phyloP scores from a whole-genome alignment of 2,888 invertebrate genomes.

The Pseudococcus longispinus region DNA sequence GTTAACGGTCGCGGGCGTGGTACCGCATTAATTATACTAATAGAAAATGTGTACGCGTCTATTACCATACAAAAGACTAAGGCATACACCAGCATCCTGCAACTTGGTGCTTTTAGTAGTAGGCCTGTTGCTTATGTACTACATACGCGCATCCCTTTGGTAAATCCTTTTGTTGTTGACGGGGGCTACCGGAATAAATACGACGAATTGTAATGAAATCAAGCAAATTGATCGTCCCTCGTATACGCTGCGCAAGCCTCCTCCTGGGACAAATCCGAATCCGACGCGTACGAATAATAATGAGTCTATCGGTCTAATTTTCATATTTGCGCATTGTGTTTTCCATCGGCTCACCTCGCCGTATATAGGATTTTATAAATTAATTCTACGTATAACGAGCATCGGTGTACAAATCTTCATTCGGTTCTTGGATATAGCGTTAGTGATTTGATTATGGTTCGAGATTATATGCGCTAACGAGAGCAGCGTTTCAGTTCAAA shows the following conservation, averaged over 20 bases:
- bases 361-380: background rate
- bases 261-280: slow-evolving; percentile 16
- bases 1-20: slow-evolving; percentile 4
- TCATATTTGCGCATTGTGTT: slow-evolving; percentile 39
- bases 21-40: slow-evolving; percentile 54
- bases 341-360: background rate
- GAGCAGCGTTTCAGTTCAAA: background rate
- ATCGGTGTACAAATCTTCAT: background rate
- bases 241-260: background rate
- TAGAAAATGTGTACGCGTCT: slow-evolving; percentile 29
- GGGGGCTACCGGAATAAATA: slow-evolving; percentile 1
- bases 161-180: slow-evolving; percentile 38
- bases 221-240: slow-evolving; percentile 36
- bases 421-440: background rate
- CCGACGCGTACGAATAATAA: slow-evolving; percentile 20
- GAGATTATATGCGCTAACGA: background rate
- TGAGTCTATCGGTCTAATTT: slow-evolving; percentile 40
- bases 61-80: slow-evolving; percentile 11
- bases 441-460: background rate
- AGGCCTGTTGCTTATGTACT: slow-evolving; percentile 14
- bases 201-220: slow-evolving; percentile 43
- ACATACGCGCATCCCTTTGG: slow-evolving; percentile 11
- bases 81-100: background rate
- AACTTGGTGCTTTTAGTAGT: background rate
- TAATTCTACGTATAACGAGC: too few species aligned